These are phyloP conservation scores for Megaceryle torquata DNA, from an alignment of 2,113 vertebrate species.

Conservation along the genomic window DNA sequence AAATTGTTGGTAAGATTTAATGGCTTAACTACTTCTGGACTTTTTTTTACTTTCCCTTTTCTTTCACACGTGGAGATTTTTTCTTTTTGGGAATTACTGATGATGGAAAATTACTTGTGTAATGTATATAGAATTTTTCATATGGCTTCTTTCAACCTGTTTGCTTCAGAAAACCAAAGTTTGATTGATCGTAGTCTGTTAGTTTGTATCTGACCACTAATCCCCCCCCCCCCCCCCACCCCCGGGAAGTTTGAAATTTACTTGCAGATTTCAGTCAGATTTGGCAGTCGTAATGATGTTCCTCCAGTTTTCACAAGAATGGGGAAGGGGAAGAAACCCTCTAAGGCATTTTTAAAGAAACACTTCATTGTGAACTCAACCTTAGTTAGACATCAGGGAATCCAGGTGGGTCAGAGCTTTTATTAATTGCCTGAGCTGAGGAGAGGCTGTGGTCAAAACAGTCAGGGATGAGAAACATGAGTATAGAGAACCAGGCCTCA, in stretches of 20 bases:
- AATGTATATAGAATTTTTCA: background rate
- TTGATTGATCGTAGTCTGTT: background rate
- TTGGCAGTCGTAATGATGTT: background rate
- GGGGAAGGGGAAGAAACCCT: background rate
- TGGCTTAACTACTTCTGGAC: background rate
- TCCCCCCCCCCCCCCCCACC: too few species aligned
- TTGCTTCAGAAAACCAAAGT: background rate
- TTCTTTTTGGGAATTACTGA: background rate
- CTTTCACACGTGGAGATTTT: background rate
- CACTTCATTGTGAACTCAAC: background rate
- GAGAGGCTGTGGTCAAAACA: background rate
- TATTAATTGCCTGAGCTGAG: background rate
- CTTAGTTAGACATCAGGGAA: background rate
- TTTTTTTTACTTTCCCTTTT: background rate
- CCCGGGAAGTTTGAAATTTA: background rate
- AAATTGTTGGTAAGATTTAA: background rate
- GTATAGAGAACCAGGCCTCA: background rate
- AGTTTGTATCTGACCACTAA: background rate
- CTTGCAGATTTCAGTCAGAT: background rate
- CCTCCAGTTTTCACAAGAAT: background rate
- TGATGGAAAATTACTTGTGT: background rate
- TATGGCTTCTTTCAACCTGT: background rate
- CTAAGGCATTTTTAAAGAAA: background rate
- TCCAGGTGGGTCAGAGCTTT: background rate
- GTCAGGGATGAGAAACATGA: background rate